Base-by-base conservation (phyloP, 2,797 vertebrate species). In the Allobates femoralis region DNA sequence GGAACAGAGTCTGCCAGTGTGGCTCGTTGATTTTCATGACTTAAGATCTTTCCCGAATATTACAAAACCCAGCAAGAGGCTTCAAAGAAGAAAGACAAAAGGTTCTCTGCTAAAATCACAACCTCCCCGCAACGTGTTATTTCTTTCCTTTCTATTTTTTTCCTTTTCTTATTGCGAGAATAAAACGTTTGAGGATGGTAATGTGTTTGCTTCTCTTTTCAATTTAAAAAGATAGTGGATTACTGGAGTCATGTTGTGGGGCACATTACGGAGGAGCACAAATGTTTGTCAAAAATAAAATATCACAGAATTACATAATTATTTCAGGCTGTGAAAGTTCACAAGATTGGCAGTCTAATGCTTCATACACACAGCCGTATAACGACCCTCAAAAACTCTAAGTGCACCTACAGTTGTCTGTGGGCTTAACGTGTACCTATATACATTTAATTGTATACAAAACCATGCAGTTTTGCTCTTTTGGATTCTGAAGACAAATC, bases 201-300 rank as follows among this genome's bases (percentile, higher is more conserved):
- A 87, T 87, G 66, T 66, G 21, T 87, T 87, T 87, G 75, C 84
- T 87, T 87, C 77, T 46, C 84, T 83, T 87, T 79, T 81, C 62
- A 84, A 73, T 83, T 41, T 80, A 75, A 58, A 77, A 84, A 74
- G 84, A 80, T 86, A 50, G 55, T 28, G 41, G 28, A 81, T 73
- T 85, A 62, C 30, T 26, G 79, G 77, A 5, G 32, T 26, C 67
- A 66, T 74, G 84, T 74, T 74, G 84, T 60, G 77, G n/a, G 5
- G 32, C 26, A 55, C 67, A 83, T 83, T 83, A 55, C 12, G 1
- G n/a, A 46, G 18, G 69, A 60, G 74, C 81, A 83, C n/a, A 60
- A 34, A 60, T 74, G 67, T 83, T 74, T 60, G 60, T 79, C 21
- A 60, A 56, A 46, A 32, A 83, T 28, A 46, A 46, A 46, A n/a